Evolutionary conservation across 2,888 invertebrate genomes (phyloP).

Genomic region (Tanaodytes sp.): DNA sequence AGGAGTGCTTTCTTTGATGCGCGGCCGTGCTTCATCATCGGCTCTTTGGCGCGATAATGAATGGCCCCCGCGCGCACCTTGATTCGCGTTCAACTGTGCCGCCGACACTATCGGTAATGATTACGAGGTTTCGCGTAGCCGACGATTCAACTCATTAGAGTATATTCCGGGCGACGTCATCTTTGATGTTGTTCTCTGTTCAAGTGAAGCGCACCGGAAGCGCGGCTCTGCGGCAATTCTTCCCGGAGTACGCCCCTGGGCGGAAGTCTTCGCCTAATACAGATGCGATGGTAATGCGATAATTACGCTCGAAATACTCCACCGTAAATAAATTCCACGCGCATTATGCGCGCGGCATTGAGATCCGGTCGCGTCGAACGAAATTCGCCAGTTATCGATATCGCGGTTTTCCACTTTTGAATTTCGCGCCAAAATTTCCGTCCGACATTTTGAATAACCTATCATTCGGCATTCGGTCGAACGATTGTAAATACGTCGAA

Average conservation of each 20-base stretch:
- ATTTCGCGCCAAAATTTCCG: too few relatives aligned
- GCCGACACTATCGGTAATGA: conserved; percentile 63
- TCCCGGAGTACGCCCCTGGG: conserved; percentile 50
- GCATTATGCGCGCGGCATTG: conserved; percentile 18
- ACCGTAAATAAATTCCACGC: conserved; percentile 48
- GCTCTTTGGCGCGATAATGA: conserved; percentile 56
- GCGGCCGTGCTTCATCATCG: conserved; percentile 40
- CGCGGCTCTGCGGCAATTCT: conserved; percentile 50
- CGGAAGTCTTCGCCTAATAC: conserved; percentile 47
- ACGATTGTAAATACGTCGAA: too few relatives aligned
- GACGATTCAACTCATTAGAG: conserved; percentile 71
- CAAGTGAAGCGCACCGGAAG: conserved; percentile 62
- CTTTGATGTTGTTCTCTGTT: conserved; percentile 67
- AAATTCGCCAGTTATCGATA: background rate
- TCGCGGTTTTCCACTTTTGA: background rate
- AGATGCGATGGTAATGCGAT: conserved; percentile 51
- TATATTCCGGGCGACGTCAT: conserved; percentile 63
- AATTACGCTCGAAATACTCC: conserved; percentile 52
- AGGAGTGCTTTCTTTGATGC: conserved; percentile 48
- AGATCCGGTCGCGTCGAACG: too few relatives aligned
- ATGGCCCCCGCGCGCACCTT: conserved; percentile 51
- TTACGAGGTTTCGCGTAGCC: conserved; percentile 62
- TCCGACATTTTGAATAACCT: too few relatives aligned
- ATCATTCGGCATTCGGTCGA: too few relatives aligned
- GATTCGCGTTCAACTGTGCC: conserved; percentile 48